Base-by-base conservation (phyloP, 2,797 vertebrate genomes). In the Enteromius argenteus region DNA sequence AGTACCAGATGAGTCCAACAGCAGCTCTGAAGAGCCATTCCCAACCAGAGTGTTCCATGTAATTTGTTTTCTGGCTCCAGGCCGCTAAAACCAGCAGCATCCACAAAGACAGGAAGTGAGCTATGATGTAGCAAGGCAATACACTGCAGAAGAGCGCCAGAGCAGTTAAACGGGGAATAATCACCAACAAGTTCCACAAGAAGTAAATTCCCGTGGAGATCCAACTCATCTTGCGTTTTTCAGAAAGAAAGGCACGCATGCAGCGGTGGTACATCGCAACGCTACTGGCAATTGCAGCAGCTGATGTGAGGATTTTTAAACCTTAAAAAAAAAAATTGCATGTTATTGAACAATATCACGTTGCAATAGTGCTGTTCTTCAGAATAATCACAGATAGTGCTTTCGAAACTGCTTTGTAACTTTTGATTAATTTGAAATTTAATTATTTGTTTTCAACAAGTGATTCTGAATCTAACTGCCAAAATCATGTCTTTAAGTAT, bases 1-100 rank as follows among this genome's bases (percentile, higher is more conserved):
- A 99, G 84, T 99, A 98, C 89, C 97, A 97, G 83, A 99, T 95
- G 58, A 96, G 89, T 0, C 93, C 97, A 76, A 97, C 94, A 0
- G 93, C 83, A 62, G 89, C 94, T 7, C 95, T 92, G 90, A 95
- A 99, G 0, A 98, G 93, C 93, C 94, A 92, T 88, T 99, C 97
- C 0, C 94, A 93, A 0, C 42, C 1, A 0, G 44, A 0, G 0
- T 72, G 84, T 0, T 95, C 93, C 97, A 99, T 99, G n/a, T 98
- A 95, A 67, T 89, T 3, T 0, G 97, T 97, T 62, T 92, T 87
- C 84, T 94, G 93, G 5, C 92, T 75, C 88, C 92, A 96, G 56
- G 92, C 94, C 83, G 93, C 95, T 60, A 96, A 32, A 71, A 97
- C 89, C 3, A 99, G 90, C 0, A 93, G 64, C 27, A 93, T 4